A percentile compares a stretch with the other conserved stretches of the same genome.
phyloP scores from a whole-genome alignment of 2,888 invertebrate genomes.

The Penaeus monodon region DNA sequence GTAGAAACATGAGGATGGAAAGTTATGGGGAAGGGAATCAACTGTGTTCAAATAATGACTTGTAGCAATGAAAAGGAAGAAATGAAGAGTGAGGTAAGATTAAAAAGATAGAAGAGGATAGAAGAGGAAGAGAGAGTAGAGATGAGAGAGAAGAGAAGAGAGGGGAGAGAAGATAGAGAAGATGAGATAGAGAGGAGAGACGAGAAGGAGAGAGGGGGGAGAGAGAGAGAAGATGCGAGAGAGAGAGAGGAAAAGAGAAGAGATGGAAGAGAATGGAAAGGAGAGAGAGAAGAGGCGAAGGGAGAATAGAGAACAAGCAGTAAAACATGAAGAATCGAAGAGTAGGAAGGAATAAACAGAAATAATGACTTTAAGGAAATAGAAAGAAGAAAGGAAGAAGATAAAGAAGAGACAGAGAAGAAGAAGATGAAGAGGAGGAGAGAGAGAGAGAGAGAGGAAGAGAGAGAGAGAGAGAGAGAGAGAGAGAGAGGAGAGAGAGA shows the following conservation, averaged over 20 bases:
- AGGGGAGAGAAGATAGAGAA: not conserved
- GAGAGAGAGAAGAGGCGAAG: not conserved
- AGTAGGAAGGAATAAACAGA: too few relatives aligned
- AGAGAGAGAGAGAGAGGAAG: not conserved
- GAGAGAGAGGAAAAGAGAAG: not conserved
- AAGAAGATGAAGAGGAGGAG: not conserved
- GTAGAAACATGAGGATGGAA: not conserved
- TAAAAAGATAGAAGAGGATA: not conserved
- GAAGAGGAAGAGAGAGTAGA: not conserved
- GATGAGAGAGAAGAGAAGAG: not conserved
- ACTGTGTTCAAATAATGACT: too few relatives aligned
- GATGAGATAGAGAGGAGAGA: not conserved
- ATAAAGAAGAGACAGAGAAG: too few relatives aligned
- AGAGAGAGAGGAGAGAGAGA: not conserved
- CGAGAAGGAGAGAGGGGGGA: not conserved
- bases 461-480: constrained; percentile 3
- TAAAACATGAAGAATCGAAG: too few relatives aligned
- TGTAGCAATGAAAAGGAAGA: too few relatives aligned
- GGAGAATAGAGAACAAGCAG: too few relatives aligned
- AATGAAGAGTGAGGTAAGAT: not conserved
- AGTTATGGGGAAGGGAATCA: too few relatives aligned
- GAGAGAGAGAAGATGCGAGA: not conserved
- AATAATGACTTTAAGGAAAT: too few relatives aligned
- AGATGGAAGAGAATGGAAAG: not conserved
- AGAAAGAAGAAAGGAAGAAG: too few relatives aligned